phyloP scores from a whole-genome alignment of 2,797 vertebrate species.

The Loris lydekkerianus region DNA sequence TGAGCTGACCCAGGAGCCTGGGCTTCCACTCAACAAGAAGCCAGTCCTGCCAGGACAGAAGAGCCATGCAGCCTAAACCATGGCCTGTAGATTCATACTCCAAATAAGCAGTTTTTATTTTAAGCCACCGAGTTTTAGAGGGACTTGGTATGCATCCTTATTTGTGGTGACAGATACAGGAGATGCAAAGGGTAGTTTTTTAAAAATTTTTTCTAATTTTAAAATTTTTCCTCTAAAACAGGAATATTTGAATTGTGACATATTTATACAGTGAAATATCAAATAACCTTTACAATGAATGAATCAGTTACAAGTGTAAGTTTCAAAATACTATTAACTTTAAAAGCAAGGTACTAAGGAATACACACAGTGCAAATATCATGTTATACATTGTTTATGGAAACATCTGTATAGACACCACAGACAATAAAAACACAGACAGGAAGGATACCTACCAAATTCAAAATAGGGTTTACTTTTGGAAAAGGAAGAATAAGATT shows the following conservation, averaged over 20 bases:
- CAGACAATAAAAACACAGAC: not conserved
- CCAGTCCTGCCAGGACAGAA: not conserved
- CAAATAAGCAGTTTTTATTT: not conserved
- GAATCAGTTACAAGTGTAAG: not conserved
- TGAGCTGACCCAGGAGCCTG: not conserved
- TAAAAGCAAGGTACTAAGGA: not conserved
- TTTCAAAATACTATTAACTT: not conserved
- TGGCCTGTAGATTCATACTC: not conserved
- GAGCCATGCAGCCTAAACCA: not conserved
- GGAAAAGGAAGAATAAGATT: not conserved
- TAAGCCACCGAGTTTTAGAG: too few relatives aligned
- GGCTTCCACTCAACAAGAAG: not conserved
- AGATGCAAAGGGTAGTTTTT: not conserved
- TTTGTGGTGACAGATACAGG: not conserved
- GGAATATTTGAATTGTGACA: not conserved
- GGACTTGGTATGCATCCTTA: not conserved
- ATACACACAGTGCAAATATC: not conserved
- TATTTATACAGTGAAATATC: not conserved
- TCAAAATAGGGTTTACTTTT: not conserved
- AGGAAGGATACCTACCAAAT: not conserved
- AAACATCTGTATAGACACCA: not conserved
- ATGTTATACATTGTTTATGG: not conserved
- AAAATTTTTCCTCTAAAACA: not conserved
- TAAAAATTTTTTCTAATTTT: not conserved
- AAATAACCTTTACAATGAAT: not conserved